Percentiles rank a stretch among this genome's conserved stretches.
phyloP scores from a whole-genome alignment of 2,888 invertebrate genomes.

The Cheilosia scutellata region DNA sequence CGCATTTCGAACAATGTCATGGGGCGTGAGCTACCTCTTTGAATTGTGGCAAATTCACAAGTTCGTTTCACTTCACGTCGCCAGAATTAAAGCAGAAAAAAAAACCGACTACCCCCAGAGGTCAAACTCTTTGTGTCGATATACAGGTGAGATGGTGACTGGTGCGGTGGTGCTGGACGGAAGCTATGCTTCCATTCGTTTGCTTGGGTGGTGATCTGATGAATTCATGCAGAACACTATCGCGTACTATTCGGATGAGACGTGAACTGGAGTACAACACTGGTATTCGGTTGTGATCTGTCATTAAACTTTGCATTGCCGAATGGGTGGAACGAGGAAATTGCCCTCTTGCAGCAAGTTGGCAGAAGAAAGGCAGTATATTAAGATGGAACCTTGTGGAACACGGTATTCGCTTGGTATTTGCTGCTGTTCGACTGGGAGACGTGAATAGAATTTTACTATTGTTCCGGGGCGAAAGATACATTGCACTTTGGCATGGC shows the following conservation, averaged over 20 bases:
- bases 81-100: constrained; percentile 7
- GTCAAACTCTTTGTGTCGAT: constrained; percentile 66
- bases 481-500: constrained; percentile 28
- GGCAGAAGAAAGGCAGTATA: constrained; percentile 11
- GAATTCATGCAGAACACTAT: constrained; percentile 74
- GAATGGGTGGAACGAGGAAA: constrained; percentile 54
- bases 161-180: constrained; percentile 44
- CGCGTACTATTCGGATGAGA: constrained; percentile 61
- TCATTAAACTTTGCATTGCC: constrained; percentile 54
- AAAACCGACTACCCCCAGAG: constrained; percentile 58
- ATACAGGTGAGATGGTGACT: constrained; percentile 30
- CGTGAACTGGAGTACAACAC: constrained; percentile 68
- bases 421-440: constrained; percentile 42
- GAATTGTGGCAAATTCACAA: constrained; percentile 75
- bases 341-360: neutral
- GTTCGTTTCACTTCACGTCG: constrained; percentile 73
- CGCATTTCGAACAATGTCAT: constrained; percentile 70
- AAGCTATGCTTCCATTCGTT: constrained; percentile 59
- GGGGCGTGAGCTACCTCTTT: constrained; percentile 74
- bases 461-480: constrained; percentile 56
- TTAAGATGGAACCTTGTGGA: constrained; percentile 52
- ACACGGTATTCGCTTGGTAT: constrained; percentile 54
- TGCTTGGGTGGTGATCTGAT: constrained; percentile 72
- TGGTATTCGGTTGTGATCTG: constrained; percentile 59
- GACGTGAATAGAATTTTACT: constrained; percentile 62